phyloP scores from a whole-genome alignment of 1,140 invertebrate species.

The Bilobella aurantiaca region DNA sequence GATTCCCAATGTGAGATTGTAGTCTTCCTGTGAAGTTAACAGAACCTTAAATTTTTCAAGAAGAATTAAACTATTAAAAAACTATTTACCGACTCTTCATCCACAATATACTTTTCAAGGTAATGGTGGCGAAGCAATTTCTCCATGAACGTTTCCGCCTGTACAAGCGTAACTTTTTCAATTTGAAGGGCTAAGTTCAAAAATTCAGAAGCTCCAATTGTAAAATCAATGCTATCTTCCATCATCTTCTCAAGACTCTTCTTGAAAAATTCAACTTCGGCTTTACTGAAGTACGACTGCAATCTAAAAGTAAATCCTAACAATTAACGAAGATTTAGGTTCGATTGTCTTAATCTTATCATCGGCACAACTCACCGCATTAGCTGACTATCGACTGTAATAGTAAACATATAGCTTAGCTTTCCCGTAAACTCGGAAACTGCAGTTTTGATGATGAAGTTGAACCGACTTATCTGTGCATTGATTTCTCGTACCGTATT shows the following conservation, averaged over 20 bases:
- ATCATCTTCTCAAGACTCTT: not conserved
- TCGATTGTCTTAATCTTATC: not conserved
- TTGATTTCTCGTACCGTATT: not conserved
- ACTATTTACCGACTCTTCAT: not conserved
- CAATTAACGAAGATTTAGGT: not conserved
- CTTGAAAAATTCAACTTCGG: not conserved
- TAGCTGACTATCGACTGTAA: not conserved
- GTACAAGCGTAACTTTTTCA: not conserved
- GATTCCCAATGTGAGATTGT: not conserved
- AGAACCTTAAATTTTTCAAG: too few species aligned
- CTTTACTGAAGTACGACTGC: not conserved
- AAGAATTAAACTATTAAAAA: too few species aligned
- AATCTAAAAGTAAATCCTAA: not conserved
- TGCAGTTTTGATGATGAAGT: not conserved
- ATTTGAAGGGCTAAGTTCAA: not conserved
- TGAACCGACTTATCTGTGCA: not conserved
- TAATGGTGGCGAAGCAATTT: not conserved
- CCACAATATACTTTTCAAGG: not conserved
- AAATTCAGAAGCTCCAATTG: not conserved
- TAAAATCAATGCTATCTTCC: not conserved
- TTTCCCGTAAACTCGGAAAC: not conserved
- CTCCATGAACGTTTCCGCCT: not conserved
- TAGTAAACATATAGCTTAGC: not conserved
- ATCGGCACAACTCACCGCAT: not conserved
- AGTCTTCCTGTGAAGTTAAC: not conserved